Evolutionary conservation across 2,113 vertebrate species (phyloP), one percentile per base, ranked within the genome.

Genomic region (Hystrix brachyura): DNA sequence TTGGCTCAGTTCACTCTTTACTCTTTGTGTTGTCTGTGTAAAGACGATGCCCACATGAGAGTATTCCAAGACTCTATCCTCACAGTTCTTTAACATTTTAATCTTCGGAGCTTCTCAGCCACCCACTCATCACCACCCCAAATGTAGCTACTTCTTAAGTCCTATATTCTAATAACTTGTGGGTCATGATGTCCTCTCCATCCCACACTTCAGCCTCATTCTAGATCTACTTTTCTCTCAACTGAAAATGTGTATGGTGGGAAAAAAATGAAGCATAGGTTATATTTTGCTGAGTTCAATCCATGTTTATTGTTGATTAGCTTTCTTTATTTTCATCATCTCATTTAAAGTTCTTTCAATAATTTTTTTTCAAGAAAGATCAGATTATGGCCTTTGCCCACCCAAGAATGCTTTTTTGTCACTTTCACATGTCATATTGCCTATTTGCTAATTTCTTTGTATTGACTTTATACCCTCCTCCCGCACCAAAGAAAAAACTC

Each of bases 221-320:
- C 76, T 87, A 34, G 60, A 92, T 51, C 55, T 23, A 27, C 25
- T 79, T 87, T 92, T 11, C 62, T 87, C 90, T 11, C 62, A 92
- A 57, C 19, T 72, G 19, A 90, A 95, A n/a, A 51, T 92, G 12
- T 74, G 1, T 48, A 43, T 18, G 34, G 19, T 48, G 27, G 18
- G 27, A 29, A 91, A 92, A 83, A 83, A 72, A 10, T 32, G 48
- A 65, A 12, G 32, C 23, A 62, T 93, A 27, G 14, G n/a, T 76
- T 90, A 57, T 6, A 71, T 72, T 91, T 94, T 85, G 6, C 21
- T 95, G 76, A 48, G 19, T 87, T 95, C 91, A 87, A 38, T 34
- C 57, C 57, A 29, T 15, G 1, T 87, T 87, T 90, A 60, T 64
- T 79, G 12, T 88, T 92, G 9, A 8, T 43, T 92, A 34, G 51